These are phyloP conservation scores for Agonopterix arenella DNA, from an alignment of 2,888 invertebrate genomes.

Conservation along the genomic window DNA sequence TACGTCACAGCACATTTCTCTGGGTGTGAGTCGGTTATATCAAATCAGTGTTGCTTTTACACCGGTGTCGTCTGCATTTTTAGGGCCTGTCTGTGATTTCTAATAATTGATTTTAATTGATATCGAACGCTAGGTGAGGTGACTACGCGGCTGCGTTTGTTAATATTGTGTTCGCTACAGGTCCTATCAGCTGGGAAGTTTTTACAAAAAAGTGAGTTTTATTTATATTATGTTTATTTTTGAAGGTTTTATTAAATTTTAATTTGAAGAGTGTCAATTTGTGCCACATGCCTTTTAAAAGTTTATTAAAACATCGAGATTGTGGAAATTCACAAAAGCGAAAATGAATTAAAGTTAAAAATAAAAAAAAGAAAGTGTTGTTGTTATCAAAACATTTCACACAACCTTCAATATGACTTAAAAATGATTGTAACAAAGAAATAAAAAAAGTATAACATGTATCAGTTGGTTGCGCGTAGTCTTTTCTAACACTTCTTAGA, in stretches of 20 bases:
- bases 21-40: slow-evolving; percentile 42
- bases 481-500: slow-evolving; percentile 9
- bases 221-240: neutral
- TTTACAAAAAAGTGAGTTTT: slow-evolving; percentile 30
- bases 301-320: too few relatives aligned
- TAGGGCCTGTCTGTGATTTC: slow-evolving; percentile 44
- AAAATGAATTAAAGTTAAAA: too few relatives aligned
- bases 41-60: slow-evolving; percentile 63
- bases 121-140: slow-evolving; percentile 37
- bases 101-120: slow-evolving; percentile 48
- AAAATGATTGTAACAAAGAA: too few relatives aligned
- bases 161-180: slow-evolving; percentile 16
- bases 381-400: too few relatives aligned
- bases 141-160: slow-evolving; percentile 20
- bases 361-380: too few relatives aligned
- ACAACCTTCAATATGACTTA: too few relatives aligned
- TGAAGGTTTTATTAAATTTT: too few relatives aligned
- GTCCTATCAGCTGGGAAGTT: slow-evolving; percentile 24
- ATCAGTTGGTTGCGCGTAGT: too few relatives aligned
- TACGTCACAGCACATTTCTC: slow-evolving; percentile 70
- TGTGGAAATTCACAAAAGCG: too few relatives aligned
- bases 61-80: slow-evolving; percentile 56
- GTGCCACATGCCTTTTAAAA: too few relatives aligned
- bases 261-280: too few relatives aligned
- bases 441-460: too few relatives aligned